These are phyloP conservation scores for Fukomys damarensis DNA, from an alignment of 2,113 vertebrate genomes.

Conservation along the genomic window DNA sequence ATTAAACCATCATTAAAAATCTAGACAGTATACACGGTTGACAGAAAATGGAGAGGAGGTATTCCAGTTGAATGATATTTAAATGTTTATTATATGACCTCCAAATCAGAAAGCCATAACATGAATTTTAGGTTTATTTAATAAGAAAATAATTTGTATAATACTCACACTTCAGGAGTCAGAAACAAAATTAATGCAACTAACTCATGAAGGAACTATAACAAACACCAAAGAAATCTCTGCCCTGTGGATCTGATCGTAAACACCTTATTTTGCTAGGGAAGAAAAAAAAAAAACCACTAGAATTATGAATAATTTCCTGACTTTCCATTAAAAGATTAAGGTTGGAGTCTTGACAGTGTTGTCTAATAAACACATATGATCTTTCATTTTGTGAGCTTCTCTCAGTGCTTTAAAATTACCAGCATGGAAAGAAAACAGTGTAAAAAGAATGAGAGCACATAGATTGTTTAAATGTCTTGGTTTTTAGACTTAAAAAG, in stretches of 20 bases:
- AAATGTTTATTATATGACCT: neutral
- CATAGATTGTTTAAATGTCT: neutral
- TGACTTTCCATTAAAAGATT: conserved; percentile 61
- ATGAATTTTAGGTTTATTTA: neutral
- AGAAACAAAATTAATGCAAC: conserved; percentile 10
- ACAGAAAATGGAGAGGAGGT: neutral
- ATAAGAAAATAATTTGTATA: neutral
- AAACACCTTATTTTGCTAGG: conserved; percentile 55
- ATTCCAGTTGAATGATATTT: neutral
- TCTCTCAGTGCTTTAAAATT: conserved; percentile 36
- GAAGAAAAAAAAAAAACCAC: neutral
- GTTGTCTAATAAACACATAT: conserved; percentile 68
- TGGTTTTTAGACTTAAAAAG: conserved; percentile 35
- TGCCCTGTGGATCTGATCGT: conserved; percentile 24
- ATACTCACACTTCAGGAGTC: neutral
- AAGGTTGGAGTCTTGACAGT: conserved; percentile 24
- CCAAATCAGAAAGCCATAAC: neutral
- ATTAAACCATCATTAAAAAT: neutral
- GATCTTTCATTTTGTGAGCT: conserved; percentile 28
- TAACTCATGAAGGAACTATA: conserved; percentile 14
- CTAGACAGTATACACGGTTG: neutral
- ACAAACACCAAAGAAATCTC: conserved; percentile 21
- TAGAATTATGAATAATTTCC: neutral
- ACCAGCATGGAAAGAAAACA: neutral
- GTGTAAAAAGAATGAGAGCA: neutral